phyloP scores from a whole-genome alignment of 2,113 vertebrate species.

The Motacilla tschutschensis region DNA sequence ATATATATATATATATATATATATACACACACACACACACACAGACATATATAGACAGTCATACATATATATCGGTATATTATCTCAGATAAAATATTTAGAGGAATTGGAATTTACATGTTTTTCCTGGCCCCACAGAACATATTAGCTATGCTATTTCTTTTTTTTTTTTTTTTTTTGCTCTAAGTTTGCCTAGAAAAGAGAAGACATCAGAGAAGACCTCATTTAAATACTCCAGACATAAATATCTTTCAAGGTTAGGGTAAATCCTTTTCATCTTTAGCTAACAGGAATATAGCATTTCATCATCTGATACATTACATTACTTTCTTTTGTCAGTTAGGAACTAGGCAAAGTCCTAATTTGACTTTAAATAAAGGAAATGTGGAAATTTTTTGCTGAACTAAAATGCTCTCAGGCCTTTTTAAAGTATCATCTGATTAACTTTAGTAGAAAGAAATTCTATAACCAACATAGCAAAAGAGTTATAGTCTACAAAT shows the following conservation, averaged over 20 bases:
- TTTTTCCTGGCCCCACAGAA: not conserved
- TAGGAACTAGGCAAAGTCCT: not conserved
- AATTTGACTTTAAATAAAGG: not conserved
- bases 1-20: not conserved
- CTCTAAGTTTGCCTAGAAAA: not conserved
- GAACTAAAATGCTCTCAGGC: not conserved
- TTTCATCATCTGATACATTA: not conserved
- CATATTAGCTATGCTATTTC: not conserved
- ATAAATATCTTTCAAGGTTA: not conserved
- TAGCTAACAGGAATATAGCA: not conserved
- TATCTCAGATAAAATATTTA: not conserved
- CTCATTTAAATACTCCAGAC: not conserved
- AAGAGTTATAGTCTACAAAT: not conserved
- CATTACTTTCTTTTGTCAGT: not conserved
- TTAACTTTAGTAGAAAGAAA: not conserved
- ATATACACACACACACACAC: rapidly evolving
- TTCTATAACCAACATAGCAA: not conserved
- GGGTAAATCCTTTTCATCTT: conserved; percentile 4
- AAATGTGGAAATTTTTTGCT: not conserved
- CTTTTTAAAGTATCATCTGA: not conserved
- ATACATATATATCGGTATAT: not conserved
- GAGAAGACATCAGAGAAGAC: not conserved
- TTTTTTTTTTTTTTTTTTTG: not conserved
- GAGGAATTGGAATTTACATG: not conserved
- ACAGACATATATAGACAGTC: not conserved